A percentile compares a stretch with the other conserved stretches of the same genome.
phyloP scores from a whole-genome alignment of 2,888 invertebrate genomes.

The Cyrtodaria siliqua region DNA sequence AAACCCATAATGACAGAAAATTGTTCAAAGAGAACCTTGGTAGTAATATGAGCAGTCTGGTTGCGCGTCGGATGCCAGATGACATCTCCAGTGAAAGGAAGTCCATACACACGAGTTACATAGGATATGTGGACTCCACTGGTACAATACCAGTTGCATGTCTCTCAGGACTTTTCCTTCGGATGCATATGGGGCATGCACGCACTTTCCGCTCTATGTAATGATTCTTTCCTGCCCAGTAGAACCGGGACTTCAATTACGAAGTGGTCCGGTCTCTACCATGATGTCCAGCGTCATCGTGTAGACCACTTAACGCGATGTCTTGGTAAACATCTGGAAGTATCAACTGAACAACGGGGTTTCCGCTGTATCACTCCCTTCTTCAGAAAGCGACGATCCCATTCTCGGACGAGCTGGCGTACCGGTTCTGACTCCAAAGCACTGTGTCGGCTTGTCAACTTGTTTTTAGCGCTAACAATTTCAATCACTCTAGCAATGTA shows the following conservation, averaged over 20 bases:
- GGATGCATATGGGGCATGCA: neutral
- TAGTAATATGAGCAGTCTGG: neutral
- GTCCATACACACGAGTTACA: neutral
- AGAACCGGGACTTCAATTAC: conserved; percentile 13
- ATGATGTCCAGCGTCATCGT: conserved; percentile 13
- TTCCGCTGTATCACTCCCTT: neutral
- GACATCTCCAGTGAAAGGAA: neutral
- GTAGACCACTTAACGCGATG: neutral
- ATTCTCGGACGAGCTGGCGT: neutral
- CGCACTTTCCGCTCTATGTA: neutral
- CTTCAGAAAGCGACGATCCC: neutral
- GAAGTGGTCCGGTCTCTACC: conserved; percentile 6
- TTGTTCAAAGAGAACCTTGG: neutral
- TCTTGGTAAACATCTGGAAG: conserved; percentile 1
- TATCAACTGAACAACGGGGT: neutral
- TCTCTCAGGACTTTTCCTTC: neutral
- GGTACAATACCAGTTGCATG: neutral
- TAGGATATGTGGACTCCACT: neutral
- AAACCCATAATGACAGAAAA: neutral
- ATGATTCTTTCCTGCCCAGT: conserved; percentile 21
- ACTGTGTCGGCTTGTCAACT: neutral
- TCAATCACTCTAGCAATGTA: neutral
- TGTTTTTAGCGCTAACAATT: neutral
- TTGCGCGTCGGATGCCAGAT: neutral
- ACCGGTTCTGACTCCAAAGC: neutral